Base-by-base conservation (phyloP, 2,797 vertebrate genomes). In the Paratrypauchen microcephalus region DNA sequence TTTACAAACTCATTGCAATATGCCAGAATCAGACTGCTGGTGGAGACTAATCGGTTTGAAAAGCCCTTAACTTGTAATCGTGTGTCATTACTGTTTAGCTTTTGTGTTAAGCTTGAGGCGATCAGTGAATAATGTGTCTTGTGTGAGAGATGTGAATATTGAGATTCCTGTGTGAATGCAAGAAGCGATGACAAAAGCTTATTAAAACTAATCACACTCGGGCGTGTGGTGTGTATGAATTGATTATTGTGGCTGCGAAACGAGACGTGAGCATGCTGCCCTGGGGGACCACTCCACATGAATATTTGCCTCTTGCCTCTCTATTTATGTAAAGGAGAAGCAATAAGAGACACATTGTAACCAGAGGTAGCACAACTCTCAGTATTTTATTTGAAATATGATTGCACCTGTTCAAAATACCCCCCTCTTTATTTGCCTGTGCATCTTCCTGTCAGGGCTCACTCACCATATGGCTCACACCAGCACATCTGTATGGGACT, bases 181-280 rank as follows among this genome's bases (percentile, higher is more conserved):
- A 70, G 71, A 74, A 70, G 76, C 78, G 59, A 72, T 73, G 69
- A 75, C 70, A 83, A 82, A 84, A 81, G 65, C 85, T 76, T 77
- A 91, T 86, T 90, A 89, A 90, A 89, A 83, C 50, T 23, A 83
- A 85, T 84, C 77, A 80, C 74, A 74, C 74, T 71, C 75, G 77
- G 66, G 68, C 81, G 75, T 69, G 68, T 82, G 70, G 70, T 69
- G 83, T 70, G 80, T 70, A 41, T 71, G 83, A 82, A 84, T 78
- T 84, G 76, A 87, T 89, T 86, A 84, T 82, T 78, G 23, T 1
- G 67, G 71, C 73, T 86, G 73, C 28, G 70, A 77, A 70, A 52
- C n/a, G 71, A 86, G 78, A 80, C 76, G 70, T 83, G 84, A 81
- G 79, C 80, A 57, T 47, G 18, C 63, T 6, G 6, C 75, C 76